Evolutionary conservation across 2,888 invertebrate species (phyloP).

Genomic region (Dasypolia templi): DNA sequence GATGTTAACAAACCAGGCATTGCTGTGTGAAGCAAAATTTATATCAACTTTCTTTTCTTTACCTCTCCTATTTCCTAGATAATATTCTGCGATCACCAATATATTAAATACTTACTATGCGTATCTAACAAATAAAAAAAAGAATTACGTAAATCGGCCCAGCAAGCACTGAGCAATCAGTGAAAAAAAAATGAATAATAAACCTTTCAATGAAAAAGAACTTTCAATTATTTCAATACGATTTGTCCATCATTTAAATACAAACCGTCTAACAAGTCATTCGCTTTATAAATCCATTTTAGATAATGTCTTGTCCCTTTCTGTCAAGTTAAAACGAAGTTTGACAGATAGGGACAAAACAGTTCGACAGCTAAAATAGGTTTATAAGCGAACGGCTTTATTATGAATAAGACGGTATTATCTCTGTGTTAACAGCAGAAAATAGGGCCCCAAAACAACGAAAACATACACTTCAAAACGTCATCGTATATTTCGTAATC

Average conservation of each 20-base stretch:
- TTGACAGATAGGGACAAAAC: no score
- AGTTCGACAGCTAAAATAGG: no score
- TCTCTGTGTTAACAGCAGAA: neutral
- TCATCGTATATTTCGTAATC: constrained; percentile 26
- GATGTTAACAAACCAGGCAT: neutral
- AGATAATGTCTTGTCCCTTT: no score
- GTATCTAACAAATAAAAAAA: neutral
- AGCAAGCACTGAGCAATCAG: neutral
- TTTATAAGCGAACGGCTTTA: no score
- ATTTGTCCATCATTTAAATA: neutral
- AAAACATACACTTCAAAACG: neutral
- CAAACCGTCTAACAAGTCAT: no score
- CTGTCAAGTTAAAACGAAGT: no score
- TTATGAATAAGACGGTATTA: no score
- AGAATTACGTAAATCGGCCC: neutral
- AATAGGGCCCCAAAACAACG: neutral
- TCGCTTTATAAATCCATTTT: no score
- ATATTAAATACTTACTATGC: neutral
- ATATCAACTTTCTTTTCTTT: neutral
- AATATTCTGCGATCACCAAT: neutral
- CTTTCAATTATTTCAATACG: neutral
- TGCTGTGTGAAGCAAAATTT: neutral
- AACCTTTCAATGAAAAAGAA: neutral
- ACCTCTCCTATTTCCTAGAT: neutral
- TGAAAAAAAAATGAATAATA: neutral